These are phyloP conservation scores for Enteromius thamalakanensis DNA, from an alignment of 2,797 vertebrate species.

Conservation along the genomic window DNA sequence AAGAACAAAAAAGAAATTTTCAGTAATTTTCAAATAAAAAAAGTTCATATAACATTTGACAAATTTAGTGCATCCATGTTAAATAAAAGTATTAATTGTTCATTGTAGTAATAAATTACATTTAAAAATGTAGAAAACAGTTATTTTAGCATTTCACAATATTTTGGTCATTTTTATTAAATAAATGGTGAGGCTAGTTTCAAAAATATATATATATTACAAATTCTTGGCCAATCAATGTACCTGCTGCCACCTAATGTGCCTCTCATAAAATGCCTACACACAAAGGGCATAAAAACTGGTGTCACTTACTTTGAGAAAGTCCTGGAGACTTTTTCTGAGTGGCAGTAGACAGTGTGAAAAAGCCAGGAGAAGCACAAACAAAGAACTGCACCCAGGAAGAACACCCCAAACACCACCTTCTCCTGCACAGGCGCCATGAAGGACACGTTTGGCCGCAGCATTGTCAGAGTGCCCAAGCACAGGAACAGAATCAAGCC, in stretches of 20 bases:
- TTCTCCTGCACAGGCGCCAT: constrained; percentile 99
- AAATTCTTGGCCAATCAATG: background rate
- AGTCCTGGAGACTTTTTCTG: constrained; percentile 97
- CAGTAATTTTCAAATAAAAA: background rate
- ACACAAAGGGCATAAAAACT: background rate
- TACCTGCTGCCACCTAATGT: background rate
- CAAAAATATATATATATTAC: background rate
- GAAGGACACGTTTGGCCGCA: constrained; percentile 96
- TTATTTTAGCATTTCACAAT: background rate
- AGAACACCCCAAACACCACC: constrained; percentile 98
- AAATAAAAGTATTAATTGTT: background rate
- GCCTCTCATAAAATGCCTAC: background rate
- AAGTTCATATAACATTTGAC: background rate
- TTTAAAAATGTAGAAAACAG: background rate
- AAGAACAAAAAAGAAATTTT: background rate
- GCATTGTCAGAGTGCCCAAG: constrained; percentile 94
- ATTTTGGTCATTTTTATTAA: background rate
- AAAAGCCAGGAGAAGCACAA: constrained; percentile 99
- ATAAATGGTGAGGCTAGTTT: background rate
- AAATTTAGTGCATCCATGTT: background rate
- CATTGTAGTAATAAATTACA: background rate
- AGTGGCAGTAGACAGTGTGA: constrained; percentile 99
- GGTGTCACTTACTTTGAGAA: constrained; percentile 92
- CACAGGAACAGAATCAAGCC: constrained; percentile 93
- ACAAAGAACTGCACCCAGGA: constrained; percentile 95